These are phyloP conservation scores for Lucilia sericata DNA, from an alignment of 1,140 invertebrate genomes.

Conservation along the genomic window DNA sequence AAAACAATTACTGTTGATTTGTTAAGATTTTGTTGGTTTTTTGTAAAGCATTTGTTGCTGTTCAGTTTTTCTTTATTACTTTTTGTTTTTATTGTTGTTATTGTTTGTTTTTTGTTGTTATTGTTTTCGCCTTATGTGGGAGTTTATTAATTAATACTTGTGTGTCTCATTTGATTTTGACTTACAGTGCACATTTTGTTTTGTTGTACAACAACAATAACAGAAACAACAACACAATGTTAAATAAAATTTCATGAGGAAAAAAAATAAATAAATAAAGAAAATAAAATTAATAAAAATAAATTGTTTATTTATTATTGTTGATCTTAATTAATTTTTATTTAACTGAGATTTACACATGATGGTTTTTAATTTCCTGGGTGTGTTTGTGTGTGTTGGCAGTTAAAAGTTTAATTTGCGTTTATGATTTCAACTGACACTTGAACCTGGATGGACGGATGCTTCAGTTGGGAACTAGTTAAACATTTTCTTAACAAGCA, in stretches of 20 bases:
- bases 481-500: no score
- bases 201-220: background rate
- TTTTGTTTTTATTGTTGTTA: background rate
- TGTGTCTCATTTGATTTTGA: constrained; percentile 19
- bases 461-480: no score
- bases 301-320: constrained; percentile 28
- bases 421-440: no score
- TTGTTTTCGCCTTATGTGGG: background rate
- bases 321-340: constrained; percentile 16
- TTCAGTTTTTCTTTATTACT: background rate
- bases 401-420: no score
- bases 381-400: no score
- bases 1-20: background rate
- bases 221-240: no score
- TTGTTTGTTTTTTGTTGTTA: background rate
- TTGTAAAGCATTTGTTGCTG: background rate
- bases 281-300: constrained; percentile 25
- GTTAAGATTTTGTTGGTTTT: constrained; percentile 1
- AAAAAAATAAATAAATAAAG: background rate
- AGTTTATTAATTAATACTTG: constrained; percentile 29
- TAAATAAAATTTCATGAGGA: background rate
- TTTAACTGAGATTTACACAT: constrained; percentile 6
- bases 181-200: background rate
- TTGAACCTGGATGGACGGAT: no score
- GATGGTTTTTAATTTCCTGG: constrained; percentile 25